Evolutionary conservation across 1,140 invertebrate genomes (phyloP).

Genomic region (Apis florea): DNA sequence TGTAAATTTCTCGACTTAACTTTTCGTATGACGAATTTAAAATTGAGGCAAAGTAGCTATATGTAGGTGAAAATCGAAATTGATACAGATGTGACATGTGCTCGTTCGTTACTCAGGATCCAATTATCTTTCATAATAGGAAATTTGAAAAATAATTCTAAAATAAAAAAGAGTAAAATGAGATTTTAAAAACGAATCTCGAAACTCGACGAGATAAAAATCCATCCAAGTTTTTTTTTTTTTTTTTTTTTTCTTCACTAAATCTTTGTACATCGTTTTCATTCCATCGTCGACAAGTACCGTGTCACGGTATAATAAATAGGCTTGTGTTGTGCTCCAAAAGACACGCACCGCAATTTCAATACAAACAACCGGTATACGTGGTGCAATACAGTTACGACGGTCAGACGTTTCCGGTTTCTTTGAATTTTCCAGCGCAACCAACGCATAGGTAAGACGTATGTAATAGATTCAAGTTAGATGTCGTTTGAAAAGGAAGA

Average conservation of each 20-base stretch:
- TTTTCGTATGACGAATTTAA: no score
- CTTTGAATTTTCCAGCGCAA: slow-evolving; percentile 35
- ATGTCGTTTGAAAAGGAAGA: not conserved
- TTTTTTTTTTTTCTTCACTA: no score
- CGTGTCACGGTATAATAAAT: slow-evolving; percentile 54
- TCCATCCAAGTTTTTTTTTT: not conserved
- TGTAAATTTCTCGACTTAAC: not conserved
- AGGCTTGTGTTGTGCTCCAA: slow-evolving; percentile 56
- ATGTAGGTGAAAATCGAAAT: no score
- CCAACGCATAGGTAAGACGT: slow-evolving; percentile 24
- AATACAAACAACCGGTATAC: slow-evolving; percentile 51
- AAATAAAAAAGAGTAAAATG: no score
- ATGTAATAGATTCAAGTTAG: not conserved
- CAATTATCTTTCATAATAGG: no score
- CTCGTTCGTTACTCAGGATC: no score
- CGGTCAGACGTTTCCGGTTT: slow-evolving; percentile 61
- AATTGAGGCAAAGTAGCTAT: no score
- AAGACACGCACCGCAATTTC: slow-evolving; percentile 57
- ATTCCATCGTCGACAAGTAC: slow-evolving; percentile 8
- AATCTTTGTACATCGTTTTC: not conserved
- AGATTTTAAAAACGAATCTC: no score
- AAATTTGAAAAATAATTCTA: no score
- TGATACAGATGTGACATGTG: no score
- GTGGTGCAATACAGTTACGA: slow-evolving; percentile 59
- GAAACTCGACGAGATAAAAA: not conserved